Base-by-base conservation (phyloP, 2,113 vertebrate genomes). In the Scopus umbretta region DNA sequence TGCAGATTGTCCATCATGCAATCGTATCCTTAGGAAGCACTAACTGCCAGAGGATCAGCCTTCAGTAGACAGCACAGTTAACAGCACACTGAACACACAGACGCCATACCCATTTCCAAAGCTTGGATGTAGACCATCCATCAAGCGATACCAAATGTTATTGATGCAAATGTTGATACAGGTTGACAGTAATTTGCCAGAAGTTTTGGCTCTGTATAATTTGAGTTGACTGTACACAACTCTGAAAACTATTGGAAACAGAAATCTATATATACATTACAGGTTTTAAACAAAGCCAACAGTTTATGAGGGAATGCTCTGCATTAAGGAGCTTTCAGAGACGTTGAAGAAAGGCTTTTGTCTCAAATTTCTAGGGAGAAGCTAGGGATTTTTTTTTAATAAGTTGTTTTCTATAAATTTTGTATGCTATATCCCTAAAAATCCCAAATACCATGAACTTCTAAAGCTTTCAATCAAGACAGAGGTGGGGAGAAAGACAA, bases 161-260 rank as follows among this genome's bases (percentile, higher is more conserved):
- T 29, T 80, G 55, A 92, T 82, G 62, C 7, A 92, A 90, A 82
- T 68, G 47, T 56, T 90, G 81, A 91, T 88, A 50, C 45, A 73
- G 79, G 75, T 83, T 73, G 92, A 90, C 94, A 93, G 82, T 36
- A 86, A 88, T 86, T 83, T 90, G 50, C 75, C 72, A 83, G 11
- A 83, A 88, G 20, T 88, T 94, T 93, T 70, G 67, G 53, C 40
- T 91, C 75, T 84, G 59, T 59, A 47, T 94, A 86, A 88, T 94
- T 84, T 34, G 45, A 92, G 30, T 70, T 86, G 91, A 88, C 55
- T 70, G 58, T 72, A 85, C 29, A 65, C 50, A 86, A 50, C 59
- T 90, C 86, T 71, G 59, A 80, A 90, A 91, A 70, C 55, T 78
- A 66, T n/a, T 78, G 25, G 91, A 95, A 96, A 95, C 42, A 88